Evolutionary conservation across 1,140 invertebrate genomes (phyloP).

Genomic region (Harpegnathos saltator): DNA sequence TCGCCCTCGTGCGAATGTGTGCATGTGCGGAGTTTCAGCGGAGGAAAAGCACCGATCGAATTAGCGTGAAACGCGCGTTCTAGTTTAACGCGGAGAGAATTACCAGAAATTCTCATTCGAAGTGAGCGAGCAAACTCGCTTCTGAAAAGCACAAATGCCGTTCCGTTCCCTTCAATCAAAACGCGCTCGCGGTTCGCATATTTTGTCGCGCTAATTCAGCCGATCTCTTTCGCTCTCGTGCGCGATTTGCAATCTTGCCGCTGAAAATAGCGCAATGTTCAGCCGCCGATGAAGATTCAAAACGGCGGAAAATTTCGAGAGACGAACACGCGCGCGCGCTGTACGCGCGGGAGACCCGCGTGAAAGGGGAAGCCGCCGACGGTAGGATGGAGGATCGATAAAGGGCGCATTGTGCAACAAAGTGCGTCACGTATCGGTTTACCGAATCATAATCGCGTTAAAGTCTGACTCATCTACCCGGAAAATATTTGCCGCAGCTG

Average conservation of each 20-base stretch:
- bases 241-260: constrained; percentile 39
- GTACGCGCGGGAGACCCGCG: background rate
- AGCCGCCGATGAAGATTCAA: constrained; percentile 21
- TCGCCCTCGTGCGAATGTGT: too few relatives aligned
- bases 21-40: too few relatives aligned
- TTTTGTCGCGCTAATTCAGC: too few relatives aligned
- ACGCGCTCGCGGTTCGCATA: too few relatives aligned
- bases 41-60: too few relatives aligned
- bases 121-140: too few relatives aligned
- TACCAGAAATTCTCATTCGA: too few relatives aligned
- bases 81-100: too few relatives aligned
- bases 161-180: too few relatives aligned
- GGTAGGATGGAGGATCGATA: constrained; percentile 10
- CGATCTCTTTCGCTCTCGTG: too few relatives aligned
- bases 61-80: too few relatives aligned
- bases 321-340: background rate
- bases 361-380: background rate
- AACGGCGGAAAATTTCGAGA: constrained; percentile 30
- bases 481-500: constrained; percentile 59
- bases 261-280: constrained; percentile 21
- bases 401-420: background rate
- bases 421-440: constrained; percentile 49
- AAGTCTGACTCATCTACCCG: constrained; percentile 6
- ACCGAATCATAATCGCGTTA: constrained; percentile 62
- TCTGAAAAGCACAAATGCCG: too few relatives aligned